Percentiles rank a stretch among this genome's conserved stretches.
phyloP scores from a whole-genome alignment of 1,140 invertebrate genomes.

The Hylyphantes graminicola region DNA sequence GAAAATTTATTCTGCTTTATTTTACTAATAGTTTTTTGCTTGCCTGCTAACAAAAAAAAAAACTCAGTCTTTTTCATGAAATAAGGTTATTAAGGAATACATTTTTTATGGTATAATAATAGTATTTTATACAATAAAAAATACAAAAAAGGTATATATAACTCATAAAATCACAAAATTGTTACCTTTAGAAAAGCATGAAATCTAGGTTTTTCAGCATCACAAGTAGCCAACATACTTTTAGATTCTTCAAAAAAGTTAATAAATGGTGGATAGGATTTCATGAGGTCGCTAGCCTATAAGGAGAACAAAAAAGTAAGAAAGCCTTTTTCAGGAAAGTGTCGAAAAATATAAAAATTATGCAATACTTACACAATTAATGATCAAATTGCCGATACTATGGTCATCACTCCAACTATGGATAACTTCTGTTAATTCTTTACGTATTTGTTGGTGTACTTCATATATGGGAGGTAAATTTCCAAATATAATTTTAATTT shows the following conservation, averaged over 20 bases:
- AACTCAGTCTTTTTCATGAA: no score
- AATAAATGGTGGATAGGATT: slow-evolving; percentile 96
- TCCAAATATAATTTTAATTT: slow-evolving; percentile 96
- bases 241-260: slow-evolving; percentile 98
- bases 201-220: slow-evolving; percentile 91
- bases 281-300: slow-evolving; percentile 76
- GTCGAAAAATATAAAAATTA: slow-evolving; percentile 1
- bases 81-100: no score
- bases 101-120: no score
- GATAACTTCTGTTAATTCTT: slow-evolving; percentile 77
- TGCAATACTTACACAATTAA: slow-evolving; percentile 76
- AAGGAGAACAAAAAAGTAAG: slow-evolving; percentile 61
- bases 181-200: slow-evolving; percentile 96
- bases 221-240: slow-evolving; percentile 89
- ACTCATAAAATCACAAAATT: slow-evolving; percentile 46
- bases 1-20: no score
- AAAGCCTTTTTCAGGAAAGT: not conserved
- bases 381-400: slow-evolving; percentile 87
- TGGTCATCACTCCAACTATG: slow-evolving; percentile 85
- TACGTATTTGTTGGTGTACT: slow-evolving; percentile 86
- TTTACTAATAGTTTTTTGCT: no score
- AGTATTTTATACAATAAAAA: not conserved
- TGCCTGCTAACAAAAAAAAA: no score
- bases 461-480: slow-evolving; percentile 94
- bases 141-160: slow-evolving; percentile 28